A percentile compares a stretch with the other conserved stretches of the same genome.
These are phyloP conservation scores for Drosophila siamana DNA, from an alignment of 2,888 invertebrate species.

Conservation along the genomic window DNA sequence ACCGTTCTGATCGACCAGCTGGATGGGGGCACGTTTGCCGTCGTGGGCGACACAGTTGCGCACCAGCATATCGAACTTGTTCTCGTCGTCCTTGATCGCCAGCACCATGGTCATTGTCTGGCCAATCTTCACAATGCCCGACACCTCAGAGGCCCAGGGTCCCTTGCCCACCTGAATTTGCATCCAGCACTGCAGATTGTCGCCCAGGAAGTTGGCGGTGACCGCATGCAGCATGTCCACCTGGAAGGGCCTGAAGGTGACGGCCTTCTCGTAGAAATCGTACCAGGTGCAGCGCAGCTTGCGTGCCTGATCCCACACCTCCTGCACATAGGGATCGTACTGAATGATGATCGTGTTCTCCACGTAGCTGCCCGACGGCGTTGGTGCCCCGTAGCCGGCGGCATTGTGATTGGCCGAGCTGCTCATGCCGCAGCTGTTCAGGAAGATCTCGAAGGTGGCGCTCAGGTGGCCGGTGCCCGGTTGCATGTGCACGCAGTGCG, in stretches of 20 bases:
- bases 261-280: constrained; percentile 97
- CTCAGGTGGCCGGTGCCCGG: constrained; percentile 96
- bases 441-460: constrained; percentile 96
- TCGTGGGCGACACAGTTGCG: constrained; percentile 97
- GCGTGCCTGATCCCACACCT: constrained; percentile 97
- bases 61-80: constrained; percentile 97
- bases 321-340: constrained; percentile 97
- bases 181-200: constrained; percentile 98
- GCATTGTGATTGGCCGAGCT: constrained; percentile 96
- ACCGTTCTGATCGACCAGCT: constrained; percentile 96
- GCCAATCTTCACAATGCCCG: constrained; percentile 97
- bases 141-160: constrained; percentile 98
- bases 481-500: constrained; percentile 95
- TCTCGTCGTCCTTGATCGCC: constrained; percentile 97
- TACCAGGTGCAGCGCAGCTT: constrained; percentile 97
- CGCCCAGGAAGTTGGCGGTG: constrained; percentile 97
- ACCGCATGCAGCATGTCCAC: constrained; percentile 98
- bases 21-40: constrained; percentile 96
- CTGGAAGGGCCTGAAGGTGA: constrained; percentile 97
- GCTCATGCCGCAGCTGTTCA: constrained; percentile 97
- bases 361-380: constrained; percentile 96
- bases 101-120: constrained; percentile 99
- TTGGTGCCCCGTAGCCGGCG: constrained; percentile 93
- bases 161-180: constrained; percentile 98
- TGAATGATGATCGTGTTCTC: constrained; percentile 98